Conservation (phyloP, 2,888 invertebrate genomes). For the Strigamia maritima region DNA sequence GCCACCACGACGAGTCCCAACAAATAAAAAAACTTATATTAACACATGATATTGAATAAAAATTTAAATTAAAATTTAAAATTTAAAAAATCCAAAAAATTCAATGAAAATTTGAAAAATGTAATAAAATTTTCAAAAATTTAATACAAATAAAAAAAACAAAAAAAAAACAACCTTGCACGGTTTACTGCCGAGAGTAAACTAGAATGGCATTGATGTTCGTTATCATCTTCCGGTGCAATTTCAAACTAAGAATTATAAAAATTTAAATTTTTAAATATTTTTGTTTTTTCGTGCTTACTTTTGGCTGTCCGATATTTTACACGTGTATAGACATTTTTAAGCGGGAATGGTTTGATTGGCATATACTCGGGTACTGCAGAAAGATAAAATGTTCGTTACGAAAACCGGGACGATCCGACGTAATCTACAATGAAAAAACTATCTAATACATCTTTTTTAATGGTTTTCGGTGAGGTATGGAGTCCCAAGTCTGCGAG, state of each 20-base stretch:
- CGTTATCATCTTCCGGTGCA: constrained; percentile 68
- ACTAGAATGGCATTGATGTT: constrained; percentile 66
- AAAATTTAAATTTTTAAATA: too few relatives aligned
- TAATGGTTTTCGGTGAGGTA: too few relatives aligned
- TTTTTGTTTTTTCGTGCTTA: constrained; percentile 48
- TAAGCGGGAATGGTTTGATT: constrained; percentile 66
- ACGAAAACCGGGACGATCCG: constrained; percentile 66
- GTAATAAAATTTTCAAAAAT: too few relatives aligned
- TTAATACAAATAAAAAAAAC: too few relatives aligned
- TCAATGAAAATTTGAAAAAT: too few relatives aligned
- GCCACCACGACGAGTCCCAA: constrained; percentile 60
- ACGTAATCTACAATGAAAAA: constrained; percentile 56
- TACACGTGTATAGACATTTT: constrained; percentile 74
- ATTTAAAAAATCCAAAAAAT: too few relatives aligned
- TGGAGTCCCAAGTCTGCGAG: too few relatives aligned
- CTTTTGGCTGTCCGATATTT: constrained; percentile 73
- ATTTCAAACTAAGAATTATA: constrained; percentile 79
- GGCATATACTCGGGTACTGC: constrained; percentile 71
- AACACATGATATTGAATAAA: too few relatives aligned
- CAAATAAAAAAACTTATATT: constrained; percentile 46
- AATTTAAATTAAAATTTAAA: too few relatives aligned
- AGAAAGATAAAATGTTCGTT: constrained; percentile 70
- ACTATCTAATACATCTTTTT: too few relatives aligned
- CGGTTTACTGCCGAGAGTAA: constrained; percentile 63
- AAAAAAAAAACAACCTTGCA: constrained; percentile 51